phyloP scores from a whole-genome alignment of 2,888 invertebrate genomes.

The Caenorhabditis zanzibari region DNA sequence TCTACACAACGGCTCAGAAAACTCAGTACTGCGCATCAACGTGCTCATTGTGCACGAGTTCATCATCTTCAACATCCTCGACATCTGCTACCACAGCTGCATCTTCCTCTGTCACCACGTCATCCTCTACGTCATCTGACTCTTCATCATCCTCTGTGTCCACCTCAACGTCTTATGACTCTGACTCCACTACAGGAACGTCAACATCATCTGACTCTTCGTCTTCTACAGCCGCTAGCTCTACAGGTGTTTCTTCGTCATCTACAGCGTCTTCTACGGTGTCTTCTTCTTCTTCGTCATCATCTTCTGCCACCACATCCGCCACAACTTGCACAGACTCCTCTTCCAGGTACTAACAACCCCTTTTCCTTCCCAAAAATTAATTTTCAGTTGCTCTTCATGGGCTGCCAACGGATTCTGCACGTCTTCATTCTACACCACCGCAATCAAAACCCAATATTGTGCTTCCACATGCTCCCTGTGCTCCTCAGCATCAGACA shows the following conservation, averaged over 20 bases:
- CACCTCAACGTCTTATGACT: background rate
- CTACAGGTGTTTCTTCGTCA: no score
- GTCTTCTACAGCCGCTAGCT: background rate
- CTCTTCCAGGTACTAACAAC: background rate
- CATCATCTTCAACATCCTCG: conserved; percentile 14
- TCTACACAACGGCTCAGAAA: conserved; percentile 49
- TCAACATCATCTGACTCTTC: conserved; percentile 5
- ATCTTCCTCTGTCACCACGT: background rate
- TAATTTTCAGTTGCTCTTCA: conserved; percentile 24
- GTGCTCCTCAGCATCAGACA: conserved; percentile 26
- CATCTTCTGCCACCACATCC: background rate
- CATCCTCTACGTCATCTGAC: background rate
- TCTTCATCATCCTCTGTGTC: conserved; percentile 8
- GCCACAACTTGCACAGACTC: conserved; percentile 12
- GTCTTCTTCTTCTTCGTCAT: conserved; percentile 14
- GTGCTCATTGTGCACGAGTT: conserved; percentile 27
- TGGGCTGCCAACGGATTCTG: conserved; percentile 50
- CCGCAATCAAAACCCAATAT: conserved; percentile 35
- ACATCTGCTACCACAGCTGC: conserved; percentile 12
- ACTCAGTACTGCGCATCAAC: conserved; percentile 45
- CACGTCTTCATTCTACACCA: conserved; percentile 40
- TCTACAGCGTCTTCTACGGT: no score
- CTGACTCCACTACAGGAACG: background rate
- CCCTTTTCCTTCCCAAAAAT: no score
- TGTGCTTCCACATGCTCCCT: conserved; percentile 39